Evolutionary conservation across 2,113 vertebrate genomes (phyloP).

Genomic region (Triplophysa rosa): DNA sequence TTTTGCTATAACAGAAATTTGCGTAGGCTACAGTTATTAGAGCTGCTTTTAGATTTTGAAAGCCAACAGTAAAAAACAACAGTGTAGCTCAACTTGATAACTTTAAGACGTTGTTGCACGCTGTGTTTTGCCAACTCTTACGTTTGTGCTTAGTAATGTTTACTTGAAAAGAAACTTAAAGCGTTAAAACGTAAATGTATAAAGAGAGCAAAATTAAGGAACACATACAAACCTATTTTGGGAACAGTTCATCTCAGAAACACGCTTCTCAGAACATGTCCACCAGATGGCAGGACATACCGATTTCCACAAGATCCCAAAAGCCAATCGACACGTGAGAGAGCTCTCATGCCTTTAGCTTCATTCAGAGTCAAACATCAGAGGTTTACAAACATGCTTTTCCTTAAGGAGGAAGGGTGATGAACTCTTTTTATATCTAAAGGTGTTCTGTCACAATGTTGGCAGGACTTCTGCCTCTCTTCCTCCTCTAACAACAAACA

Average conservation of each 20-base stretch:
- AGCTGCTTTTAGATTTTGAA: too few species aligned
- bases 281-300: constrained; percentile 15
- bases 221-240: too few species aligned
- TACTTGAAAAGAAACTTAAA: too few species aligned
- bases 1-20: too few species aligned
- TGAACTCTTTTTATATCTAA: not conserved
- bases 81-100: too few species aligned
- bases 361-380: not conserved
- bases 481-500: not conserved
- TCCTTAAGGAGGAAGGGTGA: not conserved
- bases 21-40: too few species aligned
- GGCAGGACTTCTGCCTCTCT: not conserved
- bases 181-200: too few species aligned
- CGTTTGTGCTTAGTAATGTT: too few species aligned
- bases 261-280: not conserved
- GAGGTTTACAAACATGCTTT: not conserved
- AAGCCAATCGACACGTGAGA: not conserved
- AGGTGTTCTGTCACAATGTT: constrained; percentile 3
- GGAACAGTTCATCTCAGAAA: not conserved
- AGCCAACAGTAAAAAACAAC: too few species aligned
- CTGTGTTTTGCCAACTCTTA: too few species aligned
- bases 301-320: not conserved
- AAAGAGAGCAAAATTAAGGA: too few species aligned
- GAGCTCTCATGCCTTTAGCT: not conserved
- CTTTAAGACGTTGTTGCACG: too few species aligned